These are phyloP conservation scores for Mustela lutreola DNA, from an alignment of 2,113 vertebrate genomes.

Conservation along the genomic window DNA sequence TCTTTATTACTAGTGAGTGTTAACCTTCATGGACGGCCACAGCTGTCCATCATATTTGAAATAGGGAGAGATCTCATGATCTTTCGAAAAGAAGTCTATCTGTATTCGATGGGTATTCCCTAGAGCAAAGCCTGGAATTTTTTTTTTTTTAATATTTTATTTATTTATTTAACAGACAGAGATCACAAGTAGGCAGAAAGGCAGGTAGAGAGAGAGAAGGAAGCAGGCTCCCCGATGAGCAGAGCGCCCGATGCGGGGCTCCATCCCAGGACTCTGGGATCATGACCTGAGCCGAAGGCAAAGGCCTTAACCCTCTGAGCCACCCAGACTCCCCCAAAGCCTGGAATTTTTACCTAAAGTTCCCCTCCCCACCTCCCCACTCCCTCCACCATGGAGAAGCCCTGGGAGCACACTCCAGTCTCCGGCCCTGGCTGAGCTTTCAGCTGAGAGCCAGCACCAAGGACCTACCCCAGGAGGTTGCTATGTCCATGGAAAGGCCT, in stretches of 20 bases:
- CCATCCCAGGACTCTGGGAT: too few species aligned
- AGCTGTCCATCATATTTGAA: not conserved
- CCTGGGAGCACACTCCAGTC: too few species aligned
- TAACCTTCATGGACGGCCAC: not conserved
- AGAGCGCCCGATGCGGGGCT: too few species aligned
- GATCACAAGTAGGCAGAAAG: too few species aligned
- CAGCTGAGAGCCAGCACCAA: not conserved
- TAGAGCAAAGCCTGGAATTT: not conserved
- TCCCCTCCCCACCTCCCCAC: not conserved
- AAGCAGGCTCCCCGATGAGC: too few species aligned
- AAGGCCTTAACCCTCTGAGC: too few species aligned
- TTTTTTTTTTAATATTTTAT: not conserved
- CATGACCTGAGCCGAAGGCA: too few species aligned
- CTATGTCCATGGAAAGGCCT: not conserved
- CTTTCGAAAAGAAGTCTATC: not conserved
- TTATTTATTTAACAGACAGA: too few species aligned
- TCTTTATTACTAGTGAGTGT: not conserved
- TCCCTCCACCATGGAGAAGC: not conserved
- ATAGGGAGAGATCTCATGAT: not conserved
- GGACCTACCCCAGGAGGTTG: not conserved
- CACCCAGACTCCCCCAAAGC: too few species aligned
- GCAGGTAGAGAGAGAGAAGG: too few species aligned
- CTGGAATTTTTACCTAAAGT: not conserved
- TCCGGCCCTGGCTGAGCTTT: not conserved
- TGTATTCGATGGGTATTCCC: not conserved